A percentile compares a stretch with the other conserved stretches of the same genome.
Conservation (phyloP, 1,140 invertebrate genomes). For the Anastatus disparis region DNA sequence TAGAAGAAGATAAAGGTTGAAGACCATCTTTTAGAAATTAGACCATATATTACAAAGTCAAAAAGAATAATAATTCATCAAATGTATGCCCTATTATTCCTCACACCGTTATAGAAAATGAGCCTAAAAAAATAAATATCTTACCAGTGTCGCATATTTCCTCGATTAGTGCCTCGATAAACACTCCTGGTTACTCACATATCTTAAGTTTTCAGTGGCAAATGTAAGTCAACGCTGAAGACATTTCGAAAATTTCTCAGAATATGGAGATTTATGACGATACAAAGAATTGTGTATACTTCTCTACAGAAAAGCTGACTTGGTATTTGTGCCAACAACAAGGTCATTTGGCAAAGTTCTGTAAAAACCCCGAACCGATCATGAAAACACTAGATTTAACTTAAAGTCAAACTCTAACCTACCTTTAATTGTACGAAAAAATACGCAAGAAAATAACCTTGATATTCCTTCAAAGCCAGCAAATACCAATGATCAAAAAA, state of each 20-base stretch:
- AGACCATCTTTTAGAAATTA: background rate
- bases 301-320: background rate
- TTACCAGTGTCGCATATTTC: too few relatives aligned
- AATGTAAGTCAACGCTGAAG: background rate
- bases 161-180: too few relatives aligned
- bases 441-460: too few relatives aligned
- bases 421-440: too few relatives aligned
- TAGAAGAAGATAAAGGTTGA: background rate
- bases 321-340: background rate
- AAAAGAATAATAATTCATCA: background rate
- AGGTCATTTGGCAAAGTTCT: background rate
- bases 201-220: background rate
- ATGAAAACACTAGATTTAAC: background rate
- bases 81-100: too few relatives aligned
- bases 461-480: too few relatives aligned
- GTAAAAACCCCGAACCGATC: background rate
- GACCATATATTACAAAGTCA: background rate
- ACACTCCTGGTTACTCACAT: background rate
- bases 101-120: too few relatives aligned
- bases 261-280: background rate
- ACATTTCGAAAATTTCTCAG: background rate
- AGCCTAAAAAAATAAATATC: too few relatives aligned
- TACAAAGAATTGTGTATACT: background rate
- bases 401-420: too few relatives aligned
- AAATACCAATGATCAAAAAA: too few relatives aligned